Base-by-base conservation (phyloP, 2,888 invertebrate species). In the Caenorhabditis macrosperma region DNA sequence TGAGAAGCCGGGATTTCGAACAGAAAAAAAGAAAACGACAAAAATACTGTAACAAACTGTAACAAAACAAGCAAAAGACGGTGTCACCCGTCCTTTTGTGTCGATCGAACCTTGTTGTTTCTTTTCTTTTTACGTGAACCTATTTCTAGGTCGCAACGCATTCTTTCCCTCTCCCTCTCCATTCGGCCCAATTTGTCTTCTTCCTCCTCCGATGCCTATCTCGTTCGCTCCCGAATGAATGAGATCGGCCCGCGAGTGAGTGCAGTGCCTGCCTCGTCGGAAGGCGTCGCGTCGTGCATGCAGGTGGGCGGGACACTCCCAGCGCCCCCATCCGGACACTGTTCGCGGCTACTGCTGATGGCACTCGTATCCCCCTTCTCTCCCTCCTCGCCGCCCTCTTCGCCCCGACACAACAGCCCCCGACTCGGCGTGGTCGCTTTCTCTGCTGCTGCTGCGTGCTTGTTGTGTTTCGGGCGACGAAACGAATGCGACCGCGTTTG, bases 161-260 rank as follows among this genome's bases (percentile, higher is more conserved):
- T 48, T 48, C 48, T 48, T 24, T 20, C 33, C 52, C 54, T 33
- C 20, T 54, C 10, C 20, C 24, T 24, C 12, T 48, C 46, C 46
- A 46, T 46, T 38, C 44, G 17, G 10, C 33, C n/a, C 64, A 66
- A 66, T 66, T 41, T 54, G 41, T 66, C 64, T 66, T 64, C 59
- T 59, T 30, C 33, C 17, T 63, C 54, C 28, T 52, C 28, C 54
- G 66, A 66, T 67, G 66, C 44, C 54, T 67, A 67, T 67, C 66
- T 66, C 35, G 28, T 24, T 61, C 46, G 61, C 54, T 41, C 54
- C 54, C 54, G 33, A 54, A 54, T 54, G 33, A 33, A 33, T 33
- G 30, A n/a, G 17, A 54, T 54, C 17, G 17, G 17, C n/a, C 41
- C 41, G 41, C 41, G 41, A 41, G 41, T 15, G 44, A 44, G 44